Base-by-base conservation (phyloP, 2,113 vertebrate species). In the Papio anubis region DNA sequence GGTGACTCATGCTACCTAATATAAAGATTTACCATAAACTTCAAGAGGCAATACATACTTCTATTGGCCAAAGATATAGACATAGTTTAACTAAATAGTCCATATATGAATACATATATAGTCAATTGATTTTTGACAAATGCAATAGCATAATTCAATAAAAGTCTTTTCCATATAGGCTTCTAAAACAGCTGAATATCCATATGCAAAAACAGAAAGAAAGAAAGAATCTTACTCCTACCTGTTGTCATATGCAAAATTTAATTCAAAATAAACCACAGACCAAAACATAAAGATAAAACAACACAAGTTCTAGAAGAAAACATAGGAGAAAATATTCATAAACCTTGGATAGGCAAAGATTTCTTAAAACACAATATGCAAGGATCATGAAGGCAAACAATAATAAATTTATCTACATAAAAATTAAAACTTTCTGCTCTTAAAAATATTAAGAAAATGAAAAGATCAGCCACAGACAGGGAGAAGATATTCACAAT, bases 201-300 rank as follows among this genome's bases (percentile, higher is more conserved):
- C 6, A 8, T 13, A 17, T 70, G 25, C 35, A 45, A 66, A 92
- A 52, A 38, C 17, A 32, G 12, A 76, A 16, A 17, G 14, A 27
- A 45, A 75, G 40, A 45, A 85, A 50, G 8, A 48, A 59, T 52
- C 27, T 92, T 57, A 85, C 35, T 93, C 20, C 52, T 93, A 43
- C 27, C 18, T 73, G 43, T 88, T 12, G 38, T 23, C 38, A n/a
- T 30, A 57, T 5, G 90, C 20, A 86, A 86, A 43, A 94, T 81
- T 70, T 86, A 96, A 86, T 40, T 81, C 73, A 76, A 87, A 81
- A 79, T n/a, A 3, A 96, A 68, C 84, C 45, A 76, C n/a, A 93
- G 66, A 52, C 57, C 50, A 45, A 79, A 84, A 52, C 16, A 64
- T 64, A 76, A 95, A 38, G 5, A 9, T 38, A 82, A 88, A 91